phyloP scores from a whole-genome alignment of 2,797 vertebrate species.

The Enteromius treurensis region DNA sequence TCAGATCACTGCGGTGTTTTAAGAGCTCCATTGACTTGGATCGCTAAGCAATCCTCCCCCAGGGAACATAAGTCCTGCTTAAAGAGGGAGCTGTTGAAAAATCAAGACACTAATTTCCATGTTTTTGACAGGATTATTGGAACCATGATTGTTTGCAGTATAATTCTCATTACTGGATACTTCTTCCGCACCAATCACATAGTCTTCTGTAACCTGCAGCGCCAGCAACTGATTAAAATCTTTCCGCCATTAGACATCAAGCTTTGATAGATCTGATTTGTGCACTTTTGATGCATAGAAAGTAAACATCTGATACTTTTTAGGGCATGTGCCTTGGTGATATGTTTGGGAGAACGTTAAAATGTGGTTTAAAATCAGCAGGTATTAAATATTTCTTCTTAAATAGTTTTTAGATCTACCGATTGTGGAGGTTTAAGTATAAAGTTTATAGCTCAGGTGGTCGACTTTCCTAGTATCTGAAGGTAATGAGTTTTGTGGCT shows the following conservation, averaged over 20 bases:
- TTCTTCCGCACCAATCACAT: background rate
- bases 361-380: slow-evolving; percentile 52
- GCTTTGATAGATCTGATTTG: slow-evolving; percentile 32
- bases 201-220: slow-evolving; percentile 17
- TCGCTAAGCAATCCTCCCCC: slow-evolving; percentile 23
- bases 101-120: background rate
- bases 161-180: slow-evolving; percentile 12
- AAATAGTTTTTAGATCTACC: slow-evolving; percentile 44
- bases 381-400: slow-evolving; percentile 53
- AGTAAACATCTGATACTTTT: slow-evolving; percentile 44
- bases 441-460: slow-evolving; percentile 60
- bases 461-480: slow-evolving; percentile 52
- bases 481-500: slow-evolving; percentile 53
- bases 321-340: slow-evolving; percentile 35
- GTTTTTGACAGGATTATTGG: slow-evolving; percentile 23
- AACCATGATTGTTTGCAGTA: slow-evolving; percentile 27
- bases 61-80: slow-evolving; percentile 7
- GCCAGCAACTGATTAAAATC: slow-evolving; percentile 42
- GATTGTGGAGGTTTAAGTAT: slow-evolving; percentile 17
- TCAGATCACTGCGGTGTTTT: slow-evolving; percentile 20
- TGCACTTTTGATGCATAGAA: slow-evolving; percentile 19
- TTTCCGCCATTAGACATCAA: slow-evolving; percentile 34
- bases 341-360: slow-evolving; percentile 42
- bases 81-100: slow-evolving; percentile 11
- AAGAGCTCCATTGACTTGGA: slow-evolving; percentile 25